Evolutionary conservation across 2,113 vertebrate species (phyloP), one percentile per base, ranked within the genome.

Genomic region (Pollimyrus isidori): DNA sequence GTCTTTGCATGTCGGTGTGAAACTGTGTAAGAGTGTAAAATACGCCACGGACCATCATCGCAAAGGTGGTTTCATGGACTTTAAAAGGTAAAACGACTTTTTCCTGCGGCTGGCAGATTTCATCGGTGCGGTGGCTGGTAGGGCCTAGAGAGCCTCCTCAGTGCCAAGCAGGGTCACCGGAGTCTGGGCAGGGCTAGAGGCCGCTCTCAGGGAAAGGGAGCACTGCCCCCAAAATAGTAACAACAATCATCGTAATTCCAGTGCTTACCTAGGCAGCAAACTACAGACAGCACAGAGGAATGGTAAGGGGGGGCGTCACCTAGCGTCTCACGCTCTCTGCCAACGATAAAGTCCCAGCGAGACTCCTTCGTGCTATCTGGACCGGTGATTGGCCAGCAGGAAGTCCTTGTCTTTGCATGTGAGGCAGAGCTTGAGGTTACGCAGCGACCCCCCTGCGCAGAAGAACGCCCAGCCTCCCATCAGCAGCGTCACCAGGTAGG

Each of bases 341-440:
- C n/a, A 4, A 10, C 9, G 10, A 30, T 30, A 86, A 45, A 52
- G 86, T 91, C 62, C 89, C 65, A 0, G 3, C 9, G 19, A 39
- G 23, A 48, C 46, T 58, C 85, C 46, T 89, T 62, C 49, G 83
- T 91, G 94, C 95, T 96, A 96, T 96, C 96, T 97, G 87, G 95
- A 92, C 88, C 95, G 94, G 90, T 97, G 96, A 91, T 92, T 95
- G 91, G 95, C 94, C 48, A 96, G 94, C 89, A 96, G 94, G 91
- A 97, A 96, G 94, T 97, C 96, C 90, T 95, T 95, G 91, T 97
- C 96, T 90, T 95, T 95, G 93, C 96, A 96, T 88, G 96, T 96
- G 50, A 97, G 94, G 91, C 95, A 97, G 87, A 94, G 89, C 85
- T 95, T 96, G 91, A 97, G 95, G 94, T 95, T 97, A 89, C 96